phyloP scores from a whole-genome alignment of 2,888 invertebrate species.

The Laothoe populi region DNA sequence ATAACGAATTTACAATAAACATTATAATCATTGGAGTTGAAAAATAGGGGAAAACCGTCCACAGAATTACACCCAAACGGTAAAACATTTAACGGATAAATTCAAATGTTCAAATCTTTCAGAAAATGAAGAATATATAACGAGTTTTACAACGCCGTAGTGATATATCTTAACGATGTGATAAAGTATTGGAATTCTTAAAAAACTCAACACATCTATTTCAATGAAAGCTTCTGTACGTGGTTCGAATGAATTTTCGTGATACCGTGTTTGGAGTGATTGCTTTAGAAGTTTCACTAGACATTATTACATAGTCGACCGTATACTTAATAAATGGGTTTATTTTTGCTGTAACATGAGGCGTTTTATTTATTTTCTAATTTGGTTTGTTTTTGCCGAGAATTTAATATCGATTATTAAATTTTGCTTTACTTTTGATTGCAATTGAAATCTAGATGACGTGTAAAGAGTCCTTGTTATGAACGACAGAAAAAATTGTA shows the following conservation, averaged over 20 bases:
- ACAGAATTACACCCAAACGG: background rate
- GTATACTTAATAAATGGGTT: slow-evolving; percentile 5
- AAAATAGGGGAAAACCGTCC: background rate
- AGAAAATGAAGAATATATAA: slow-evolving; percentile 15
- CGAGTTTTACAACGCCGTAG: slow-evolving; percentile 16
- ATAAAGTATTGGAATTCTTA: slow-evolving; percentile 57
- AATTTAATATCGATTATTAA: background rate
- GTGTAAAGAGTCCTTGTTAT: too few relatives aligned
- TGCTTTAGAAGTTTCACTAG: slow-evolving; percentile 45
- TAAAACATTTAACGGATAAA: background rate
- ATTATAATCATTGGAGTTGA: too few relatives aligned
- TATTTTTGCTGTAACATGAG: background rate
- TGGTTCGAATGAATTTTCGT: slow-evolving; percentile 49
- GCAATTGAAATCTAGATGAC: background rate
- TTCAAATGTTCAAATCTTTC: background rate
- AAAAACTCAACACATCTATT: slow-evolving; percentile 53
- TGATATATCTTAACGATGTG: slow-evolving; percentile 44
- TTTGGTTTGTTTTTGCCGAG: background rate
- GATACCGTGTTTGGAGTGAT: slow-evolving; percentile 37
- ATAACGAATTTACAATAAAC: too few relatives aligned
- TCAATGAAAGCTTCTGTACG: slow-evolving; percentile 59
- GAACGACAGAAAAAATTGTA: too few relatives aligned
- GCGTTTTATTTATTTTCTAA: background rate
- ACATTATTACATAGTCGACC: slow-evolving; percentile 18
- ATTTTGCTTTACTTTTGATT: background rate